phyloP scores from a whole-genome alignment of 1,140 invertebrate species.

The Thalassaphorura encarpata region DNA sequence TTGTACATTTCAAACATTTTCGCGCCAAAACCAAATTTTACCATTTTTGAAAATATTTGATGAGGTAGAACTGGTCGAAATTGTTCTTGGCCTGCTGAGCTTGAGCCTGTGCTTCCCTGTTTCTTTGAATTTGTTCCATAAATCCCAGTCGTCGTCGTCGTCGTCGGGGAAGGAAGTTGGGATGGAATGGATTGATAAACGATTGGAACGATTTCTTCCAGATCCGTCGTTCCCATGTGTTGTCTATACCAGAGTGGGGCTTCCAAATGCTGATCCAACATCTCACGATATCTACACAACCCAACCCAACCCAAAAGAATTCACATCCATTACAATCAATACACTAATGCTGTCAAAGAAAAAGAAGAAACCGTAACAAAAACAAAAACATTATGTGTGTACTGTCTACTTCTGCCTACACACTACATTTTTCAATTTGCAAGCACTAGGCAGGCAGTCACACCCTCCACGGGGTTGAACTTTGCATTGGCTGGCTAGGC shows the following conservation, averaged over 20 bases:
- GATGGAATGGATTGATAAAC: no score
- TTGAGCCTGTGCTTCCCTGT: background rate
- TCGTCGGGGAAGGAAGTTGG: constrained; percentile 26
- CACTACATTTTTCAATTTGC: background rate
- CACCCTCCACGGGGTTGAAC: background rate
- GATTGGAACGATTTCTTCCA: constrained; percentile 29
- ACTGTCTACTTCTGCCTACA: background rate
- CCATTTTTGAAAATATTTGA: constrained; percentile 30
- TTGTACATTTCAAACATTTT: constrained; percentile 1
- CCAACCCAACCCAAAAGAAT: constrained; percentile 13
- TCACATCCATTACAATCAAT: background rate
- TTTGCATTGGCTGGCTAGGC: no score
- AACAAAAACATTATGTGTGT: background rate
- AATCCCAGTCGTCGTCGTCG: no score
- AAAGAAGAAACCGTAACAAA: background rate
- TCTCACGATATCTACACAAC: constrained; percentile 29
- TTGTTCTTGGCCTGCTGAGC: background rate
- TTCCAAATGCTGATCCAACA: constrained; percentile 28
- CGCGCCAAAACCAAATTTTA: constrained; percentile 8
- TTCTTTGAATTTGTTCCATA: constrained; percentile 27
- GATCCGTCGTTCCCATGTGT: constrained; percentile 26
- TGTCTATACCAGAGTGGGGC: constrained; percentile 26
- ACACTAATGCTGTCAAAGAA: background rate
- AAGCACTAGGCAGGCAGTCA: background rate
- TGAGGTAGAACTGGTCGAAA: constrained; percentile 24